phyloP scores from a whole-genome alignment of 2,797 vertebrate species.

The Gobionotothen gibberifrons region DNA sequence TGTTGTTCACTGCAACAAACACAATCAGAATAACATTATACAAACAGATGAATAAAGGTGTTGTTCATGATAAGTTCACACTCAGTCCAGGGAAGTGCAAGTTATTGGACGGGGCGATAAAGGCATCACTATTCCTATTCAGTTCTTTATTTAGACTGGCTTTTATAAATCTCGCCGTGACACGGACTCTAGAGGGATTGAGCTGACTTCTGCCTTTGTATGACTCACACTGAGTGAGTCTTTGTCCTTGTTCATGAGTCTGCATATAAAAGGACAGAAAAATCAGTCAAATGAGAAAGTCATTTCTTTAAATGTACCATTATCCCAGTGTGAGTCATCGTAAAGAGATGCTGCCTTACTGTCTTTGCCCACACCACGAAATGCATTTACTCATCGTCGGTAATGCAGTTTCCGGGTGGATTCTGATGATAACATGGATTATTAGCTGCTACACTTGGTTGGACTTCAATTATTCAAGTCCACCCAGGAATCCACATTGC shows the following conservation, averaged over 20 bases:
- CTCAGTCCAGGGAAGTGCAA: background rate
- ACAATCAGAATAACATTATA: background rate
- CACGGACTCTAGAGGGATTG: conserved; percentile 24
- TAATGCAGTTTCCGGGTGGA: background rate
- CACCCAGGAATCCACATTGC: background rate
- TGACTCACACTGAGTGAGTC: conserved; percentile 57
- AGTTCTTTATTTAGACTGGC: conserved; percentile 11
- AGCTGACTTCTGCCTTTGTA: conserved; percentile 44
- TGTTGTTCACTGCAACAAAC: background rate
- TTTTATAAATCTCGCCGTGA: conserved; percentile 45
- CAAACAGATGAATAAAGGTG: conserved; percentile 1
- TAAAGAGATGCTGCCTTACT: conserved; percentile 29
- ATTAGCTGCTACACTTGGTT: conserved; percentile 27
- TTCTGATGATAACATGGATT: conserved; percentile 27
- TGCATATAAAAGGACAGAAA: conserved; percentile 53
- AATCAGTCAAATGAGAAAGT: conserved; percentile 61
- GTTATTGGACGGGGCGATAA: conserved; percentile 14
- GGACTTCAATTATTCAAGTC: conserved; percentile 7
- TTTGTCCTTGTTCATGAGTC: conserved; percentile 45
- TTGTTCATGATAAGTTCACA: conserved; percentile 10
- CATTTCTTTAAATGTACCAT: conserved; percentile 52
- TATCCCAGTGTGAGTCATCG: conserved; percentile 63
- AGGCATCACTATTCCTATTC: conserved; percentile 5
- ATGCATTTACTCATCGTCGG: conserved; percentile 20
- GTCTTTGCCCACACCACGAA: conserved; percentile 43